Evolutionary conservation across 2,113 vertebrate species (phyloP).

Genomic region (Archilochus colubris): DNA sequence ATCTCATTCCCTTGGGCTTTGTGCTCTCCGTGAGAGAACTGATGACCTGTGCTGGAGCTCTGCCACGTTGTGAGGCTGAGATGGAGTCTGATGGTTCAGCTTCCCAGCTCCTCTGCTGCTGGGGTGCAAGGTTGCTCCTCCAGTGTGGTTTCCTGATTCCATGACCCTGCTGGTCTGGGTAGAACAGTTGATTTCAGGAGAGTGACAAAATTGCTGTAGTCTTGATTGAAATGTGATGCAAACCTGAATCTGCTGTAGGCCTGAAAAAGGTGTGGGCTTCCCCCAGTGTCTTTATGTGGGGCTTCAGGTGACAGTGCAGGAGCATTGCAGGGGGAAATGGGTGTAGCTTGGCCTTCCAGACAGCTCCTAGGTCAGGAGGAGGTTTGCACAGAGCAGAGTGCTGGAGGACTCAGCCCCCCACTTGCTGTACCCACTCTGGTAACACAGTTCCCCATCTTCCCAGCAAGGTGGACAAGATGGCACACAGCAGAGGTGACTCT

Average conservation of each 20-base stretch:
- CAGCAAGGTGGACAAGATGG: neutral
- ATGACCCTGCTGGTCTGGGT: neutral
- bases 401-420: neutral
- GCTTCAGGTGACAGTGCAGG: neutral
- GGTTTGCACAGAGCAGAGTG: neutral
- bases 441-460: neutral
- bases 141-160: neutral
- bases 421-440: neutral
- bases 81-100: neutral
- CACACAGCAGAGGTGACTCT: neutral
- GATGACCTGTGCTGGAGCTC: neutral
- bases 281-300: neutral
- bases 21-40: neutral
- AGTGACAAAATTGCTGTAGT: neutral
- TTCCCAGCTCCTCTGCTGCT: too few relatives aligned
- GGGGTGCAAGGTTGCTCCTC: neutral
- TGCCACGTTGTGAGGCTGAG: neutral
- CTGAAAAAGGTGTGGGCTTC: too few relatives aligned
- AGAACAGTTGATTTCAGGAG: neutral
- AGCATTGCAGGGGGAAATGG: neutral
- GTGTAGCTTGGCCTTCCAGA: neutral
- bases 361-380: fast-evolving
- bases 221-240: neutral
- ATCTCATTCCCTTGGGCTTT: fast-evolving
- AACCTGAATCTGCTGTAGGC: too few relatives aligned